Conservation (phyloP, 2,888 invertebrate genomes). For the Antheraea yamamai region DNA sequence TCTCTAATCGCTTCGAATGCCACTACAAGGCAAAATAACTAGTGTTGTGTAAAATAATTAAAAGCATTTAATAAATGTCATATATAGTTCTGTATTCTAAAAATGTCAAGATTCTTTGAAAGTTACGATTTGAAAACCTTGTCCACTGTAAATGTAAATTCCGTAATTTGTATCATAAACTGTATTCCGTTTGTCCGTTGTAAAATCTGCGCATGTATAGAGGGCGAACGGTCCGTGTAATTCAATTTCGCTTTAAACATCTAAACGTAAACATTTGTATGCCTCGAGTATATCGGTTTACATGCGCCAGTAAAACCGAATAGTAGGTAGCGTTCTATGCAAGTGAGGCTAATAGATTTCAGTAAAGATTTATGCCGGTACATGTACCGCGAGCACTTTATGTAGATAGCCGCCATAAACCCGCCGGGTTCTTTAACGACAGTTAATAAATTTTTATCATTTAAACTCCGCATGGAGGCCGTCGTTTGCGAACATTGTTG, state of each 20-base stretch:
- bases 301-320: slow-evolving; percentile 47
- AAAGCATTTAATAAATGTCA: not conserved
- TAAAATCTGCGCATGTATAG: slow-evolving; percentile 42
- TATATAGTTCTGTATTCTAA: not conserved
- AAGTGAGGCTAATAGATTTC: slow-evolving; percentile 83
- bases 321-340: slow-evolving; percentile 44
- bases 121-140: not conserved
- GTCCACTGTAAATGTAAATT: slow-evolving; percentile 26
- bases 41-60: no score
- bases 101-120: not conserved
- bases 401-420: slow-evolving; percentile 70
- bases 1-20: not conserved
- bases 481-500: slow-evolving; percentile 40
- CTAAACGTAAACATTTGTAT: slow-evolving; percentile 51
- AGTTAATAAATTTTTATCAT: slow-evolving; percentile 77
- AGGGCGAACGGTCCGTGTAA: slow-evolving; percentile 42
- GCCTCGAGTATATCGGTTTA: slow-evolving; percentile 53
- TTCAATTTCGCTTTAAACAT: slow-evolving; percentile 56
- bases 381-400: slow-evolving; percentile 62
- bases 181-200: slow-evolving; percentile 35
- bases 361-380: slow-evolving; percentile 65
- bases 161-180: slow-evolving; percentile 34
- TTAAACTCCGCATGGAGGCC: slow-evolving; percentile 48
- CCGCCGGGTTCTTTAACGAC: slow-evolving; percentile 67
- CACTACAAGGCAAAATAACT: not conserved